Base-by-base conservation (phyloP, 2,797 vertebrate genomes). In the Smutsia temminckii region DNA sequence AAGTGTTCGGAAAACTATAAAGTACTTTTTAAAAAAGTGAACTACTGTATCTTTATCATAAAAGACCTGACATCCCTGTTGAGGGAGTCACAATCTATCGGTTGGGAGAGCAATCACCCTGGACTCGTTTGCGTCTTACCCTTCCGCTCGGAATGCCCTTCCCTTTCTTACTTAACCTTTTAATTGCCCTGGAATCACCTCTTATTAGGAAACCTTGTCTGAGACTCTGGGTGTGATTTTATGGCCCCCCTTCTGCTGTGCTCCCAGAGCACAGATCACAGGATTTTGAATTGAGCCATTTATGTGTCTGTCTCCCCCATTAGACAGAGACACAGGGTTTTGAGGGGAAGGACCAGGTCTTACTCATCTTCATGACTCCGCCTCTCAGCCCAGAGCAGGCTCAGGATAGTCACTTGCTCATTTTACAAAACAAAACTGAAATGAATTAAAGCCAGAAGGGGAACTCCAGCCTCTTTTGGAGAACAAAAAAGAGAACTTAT, bases 1-100 rank as follows among this genome's bases (percentile, higher is more conserved):
- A 46, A 75, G 68, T 79, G 53, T 74, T 85, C 86, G 77, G 46
- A 75, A 91, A 79, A 93, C 34, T 46, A 75, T 25, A n/a, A 84
- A 69, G 18, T n/a, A 8, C 84, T 42, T 37, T 46, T 17, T 1
- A 8, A 12, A 71, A 80, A 63, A 14, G 25, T 8, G 5, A 69
- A 80, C 27, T 3, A 18, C 10, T 55, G 9, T 49, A 14, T 68
- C 51, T 29, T 85, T 46, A 64, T 64, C 61, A n/a, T 37, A 21
- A 29, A 51, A 84, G 66, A 34, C 34, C 34, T n/a, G 81, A 21
- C 78, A 14, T 40, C 23, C 34, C 59, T 23, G 17, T 0, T 4
- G 87, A 94, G 21, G 9, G 40, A n/a, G 42, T n/a, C 63, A 37
- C 29, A 61, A 12, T 27, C 66, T 23, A 11, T 29, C 17, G 17